Conservation (phyloP, 1,140 invertebrate species). For the Drosophila kepulauana region DNA sequence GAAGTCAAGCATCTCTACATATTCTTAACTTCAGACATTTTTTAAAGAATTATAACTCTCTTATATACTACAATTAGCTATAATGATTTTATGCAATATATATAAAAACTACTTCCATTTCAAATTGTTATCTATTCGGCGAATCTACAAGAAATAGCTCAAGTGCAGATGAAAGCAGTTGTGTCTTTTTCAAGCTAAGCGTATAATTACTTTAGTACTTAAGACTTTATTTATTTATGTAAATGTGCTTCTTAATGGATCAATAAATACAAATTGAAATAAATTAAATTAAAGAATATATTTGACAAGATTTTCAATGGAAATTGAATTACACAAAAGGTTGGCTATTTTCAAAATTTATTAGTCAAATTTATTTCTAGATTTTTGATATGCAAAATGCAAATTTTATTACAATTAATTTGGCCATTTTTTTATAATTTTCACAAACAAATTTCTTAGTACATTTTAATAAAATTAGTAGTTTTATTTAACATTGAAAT, state of each 20-base stretch:
- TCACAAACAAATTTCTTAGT: no score
- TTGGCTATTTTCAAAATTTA: no score
- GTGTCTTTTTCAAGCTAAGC: conserved; percentile 7
- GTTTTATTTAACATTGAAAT: no score
- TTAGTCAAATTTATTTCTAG: no score
- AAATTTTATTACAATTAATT: no score
- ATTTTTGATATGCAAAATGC: no score
- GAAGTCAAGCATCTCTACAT: background rate
- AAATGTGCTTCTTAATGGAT: conserved; percentile 65
- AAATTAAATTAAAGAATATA: conserved; percentile 25
- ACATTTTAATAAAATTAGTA: no score
- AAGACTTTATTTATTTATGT: conserved; percentile 45
- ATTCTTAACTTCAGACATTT: background rate
- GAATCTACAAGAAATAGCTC: background rate
- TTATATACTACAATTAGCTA: background rate
- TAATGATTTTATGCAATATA: conserved; percentile 15
- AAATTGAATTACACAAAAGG: no score
- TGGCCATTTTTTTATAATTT: no score
- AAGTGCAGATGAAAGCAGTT: background rate
- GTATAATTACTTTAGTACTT: conserved; percentile 32
- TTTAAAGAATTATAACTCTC: background rate
- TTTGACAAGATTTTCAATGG: no score
- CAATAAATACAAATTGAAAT: conserved; percentile 33
- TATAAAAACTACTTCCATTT: conserved; percentile 6
- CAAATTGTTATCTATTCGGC: background rate